Evolutionary conservation across 2,888 invertebrate species (phyloP), one percentile per base, ranked within the genome.

Genomic region (Ochropleura plecta): DNA sequence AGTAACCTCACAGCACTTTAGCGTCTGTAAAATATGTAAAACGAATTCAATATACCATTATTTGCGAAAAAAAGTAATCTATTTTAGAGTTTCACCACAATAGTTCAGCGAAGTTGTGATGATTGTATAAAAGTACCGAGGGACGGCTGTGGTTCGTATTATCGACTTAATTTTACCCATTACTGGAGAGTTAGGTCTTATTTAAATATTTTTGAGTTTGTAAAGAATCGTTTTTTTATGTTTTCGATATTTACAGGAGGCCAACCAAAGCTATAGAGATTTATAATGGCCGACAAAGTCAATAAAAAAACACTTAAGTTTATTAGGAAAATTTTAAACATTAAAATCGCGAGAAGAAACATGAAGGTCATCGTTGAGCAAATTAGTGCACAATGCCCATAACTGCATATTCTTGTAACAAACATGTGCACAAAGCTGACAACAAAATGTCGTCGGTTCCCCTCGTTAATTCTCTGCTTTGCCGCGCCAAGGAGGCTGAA

Each of bases 401-500:
- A 81, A 84, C 70, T 81, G 82, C 51, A 76, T 76, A 70, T 65
- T 69, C 68, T 71, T 59, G 42, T 44, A 65, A 77, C 20, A 40
- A 14, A 71, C 40, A 55, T 64, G 65, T 55, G 68, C 57, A 73
- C 66, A 66, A 67, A 79, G 71, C 69, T 55, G 49, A 82, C 82
- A 76, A 79, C 72, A 72, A 76, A 85, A 83, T 74, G 75, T 87
- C 71, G 64, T 70, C 59, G 55, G 64, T 62, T 63, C 30, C 10
- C 46, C 78, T 88, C 73, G 79, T 81, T 83, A 86, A 83, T 79
- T 66, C 71, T 76, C 68, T 67, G 60, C 77, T 77, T 66, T 68
- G 75, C 46, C 10, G 59, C 59, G 63, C 68, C 18, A 73, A 64
- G 51, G 51, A 10, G 51, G 10, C 63, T 85, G 81, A 76, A 86